Conservation (phyloP, 2,888 invertebrate species). For the Campoplex capitator region DNA sequence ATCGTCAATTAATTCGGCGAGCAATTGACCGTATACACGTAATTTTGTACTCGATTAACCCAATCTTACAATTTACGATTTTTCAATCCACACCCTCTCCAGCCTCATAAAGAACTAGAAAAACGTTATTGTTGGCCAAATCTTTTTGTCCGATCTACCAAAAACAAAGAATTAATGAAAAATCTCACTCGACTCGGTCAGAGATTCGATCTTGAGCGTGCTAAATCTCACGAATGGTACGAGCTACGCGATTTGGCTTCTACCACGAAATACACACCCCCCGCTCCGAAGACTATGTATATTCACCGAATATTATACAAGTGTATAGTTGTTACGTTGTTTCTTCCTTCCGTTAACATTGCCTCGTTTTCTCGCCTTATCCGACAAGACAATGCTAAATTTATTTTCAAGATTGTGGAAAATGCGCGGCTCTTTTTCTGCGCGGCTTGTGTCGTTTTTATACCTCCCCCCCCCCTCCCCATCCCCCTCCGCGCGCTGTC, state of each 20-base stretch:
- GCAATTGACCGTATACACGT: background rate
- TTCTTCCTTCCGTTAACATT: slow-evolving; percentile 15
- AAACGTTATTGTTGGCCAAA: background rate
- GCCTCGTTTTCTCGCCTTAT: slow-evolving; percentile 49
- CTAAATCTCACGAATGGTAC: background rate
- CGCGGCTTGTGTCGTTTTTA: slow-evolving; percentile 23
- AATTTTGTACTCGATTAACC: background rate
- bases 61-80: background rate
- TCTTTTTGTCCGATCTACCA: background rate
- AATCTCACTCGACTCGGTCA: background rate
- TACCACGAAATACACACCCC: background rate
- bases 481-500: background rate
- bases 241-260: background rate
- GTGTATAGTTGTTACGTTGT: slow-evolving; percentile 2
- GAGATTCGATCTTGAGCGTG: slow-evolving; percentile 8
- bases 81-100: background rate
- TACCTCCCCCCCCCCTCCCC: background rate
- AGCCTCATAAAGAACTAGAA: background rate
- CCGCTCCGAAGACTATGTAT: background rate
- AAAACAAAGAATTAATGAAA: slow-evolving; percentile 5
- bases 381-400: slow-evolving; percentile 69
- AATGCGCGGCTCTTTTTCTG: slow-evolving; percentile 46
- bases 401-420: slow-evolving; percentile 71
- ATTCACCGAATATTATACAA: background rate
- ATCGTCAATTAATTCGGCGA: background rate